A percentile compares a stretch with the other conserved stretches of the same genome.
Evolutionary conservation across 2,888 invertebrate species (phyloP).

Genomic region (Empis livida): DNA sequence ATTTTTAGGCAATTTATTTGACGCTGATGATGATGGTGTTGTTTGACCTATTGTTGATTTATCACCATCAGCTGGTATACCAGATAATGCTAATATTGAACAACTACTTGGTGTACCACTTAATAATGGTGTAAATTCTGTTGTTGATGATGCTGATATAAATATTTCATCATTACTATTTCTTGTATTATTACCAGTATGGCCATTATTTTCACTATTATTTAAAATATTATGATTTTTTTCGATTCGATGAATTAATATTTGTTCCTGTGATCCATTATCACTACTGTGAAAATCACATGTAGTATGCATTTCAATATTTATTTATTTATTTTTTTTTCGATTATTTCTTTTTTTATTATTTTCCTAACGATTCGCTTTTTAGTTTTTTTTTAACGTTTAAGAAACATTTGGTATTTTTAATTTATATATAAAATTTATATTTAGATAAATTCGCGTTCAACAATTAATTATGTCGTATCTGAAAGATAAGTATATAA

Average conservation of each 20-base stretch:
- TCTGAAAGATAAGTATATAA: no score
- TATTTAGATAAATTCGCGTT: no score
- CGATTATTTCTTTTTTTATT: neutral
- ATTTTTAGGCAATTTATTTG: neutral
- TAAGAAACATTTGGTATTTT: no score
- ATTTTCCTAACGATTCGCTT: neutral
- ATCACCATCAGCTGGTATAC: no score
- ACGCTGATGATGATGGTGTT: neutral
- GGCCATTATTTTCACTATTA: neutral
- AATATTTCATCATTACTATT: neutral
- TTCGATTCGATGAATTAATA: neutral
- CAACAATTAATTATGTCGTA: no score
- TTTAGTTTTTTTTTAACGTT: no score
- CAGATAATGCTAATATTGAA: neutral
- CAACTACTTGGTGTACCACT: neutral
- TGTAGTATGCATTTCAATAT: neutral
- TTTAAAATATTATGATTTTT: neutral
- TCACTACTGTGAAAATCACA: slow-evolving; percentile 52
- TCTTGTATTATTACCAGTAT: neutral
- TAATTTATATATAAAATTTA: no score
- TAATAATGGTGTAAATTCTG: neutral
- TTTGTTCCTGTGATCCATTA: neutral
- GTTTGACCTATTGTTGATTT: neutral
- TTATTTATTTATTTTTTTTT: neutral
- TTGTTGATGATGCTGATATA: slow-evolving; percentile 1